These are phyloP conservation scores for Falco concolor DNA, from an alignment of 2,797 vertebrate genomes.

Conservation along the genomic window DNA sequence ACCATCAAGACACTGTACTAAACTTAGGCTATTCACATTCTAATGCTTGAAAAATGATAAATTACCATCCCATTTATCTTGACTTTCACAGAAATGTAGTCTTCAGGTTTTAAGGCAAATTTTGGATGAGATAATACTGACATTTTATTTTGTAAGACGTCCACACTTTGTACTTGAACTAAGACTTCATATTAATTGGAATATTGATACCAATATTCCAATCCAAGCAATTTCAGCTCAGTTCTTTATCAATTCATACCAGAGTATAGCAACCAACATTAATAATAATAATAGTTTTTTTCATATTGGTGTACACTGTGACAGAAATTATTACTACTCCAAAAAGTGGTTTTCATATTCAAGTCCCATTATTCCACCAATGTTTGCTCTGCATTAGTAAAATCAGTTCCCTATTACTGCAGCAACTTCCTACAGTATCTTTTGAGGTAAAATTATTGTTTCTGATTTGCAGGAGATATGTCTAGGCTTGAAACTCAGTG, in stretches of 20 bases:
- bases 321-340: neutral
- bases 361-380: neutral
- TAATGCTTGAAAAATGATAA: neutral
- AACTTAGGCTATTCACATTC: neutral
- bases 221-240: neutral
- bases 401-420: neutral
- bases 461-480: neutral
- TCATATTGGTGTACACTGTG: neutral
- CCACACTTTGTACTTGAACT: neutral
- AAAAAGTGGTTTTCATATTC: neutral
- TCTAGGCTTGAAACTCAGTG: neutral
- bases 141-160: neutral
- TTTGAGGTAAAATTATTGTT: neutral
- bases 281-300: neutral
- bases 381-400: neutral
- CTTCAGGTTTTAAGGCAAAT: neutral
- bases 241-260: neutral
- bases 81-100: neutral
- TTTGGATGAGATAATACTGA: neutral
- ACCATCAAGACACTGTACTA: neutral
- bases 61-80: neutral
- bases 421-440: neutral
- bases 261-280: neutral
- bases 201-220: neutral
- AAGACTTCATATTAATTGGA: neutral